These are phyloP conservation scores for Etheostoma cragini DNA, from an alignment of 2,113 vertebrate genomes.

Conservation along the genomic window DNA sequence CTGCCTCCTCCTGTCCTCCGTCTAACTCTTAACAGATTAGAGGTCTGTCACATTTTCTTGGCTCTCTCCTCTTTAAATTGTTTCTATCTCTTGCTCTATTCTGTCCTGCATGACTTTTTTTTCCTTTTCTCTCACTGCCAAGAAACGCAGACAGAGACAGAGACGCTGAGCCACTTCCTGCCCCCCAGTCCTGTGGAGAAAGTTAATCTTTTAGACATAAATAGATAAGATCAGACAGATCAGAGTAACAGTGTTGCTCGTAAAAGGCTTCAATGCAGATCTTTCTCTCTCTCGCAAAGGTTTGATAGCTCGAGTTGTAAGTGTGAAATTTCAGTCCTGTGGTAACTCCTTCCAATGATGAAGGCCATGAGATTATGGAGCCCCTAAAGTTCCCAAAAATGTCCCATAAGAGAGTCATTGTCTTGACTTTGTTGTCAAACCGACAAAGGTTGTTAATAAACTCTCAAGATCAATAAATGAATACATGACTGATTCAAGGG, in stretches of 20 bases:
- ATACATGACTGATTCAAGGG: background rate
- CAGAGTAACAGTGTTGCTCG: background rate
- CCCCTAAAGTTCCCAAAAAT: background rate
- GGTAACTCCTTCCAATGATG: background rate
- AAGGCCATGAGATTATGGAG: background rate
- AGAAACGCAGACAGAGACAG: constrained; percentile 53
- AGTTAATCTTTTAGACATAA: constrained; percentile 58
- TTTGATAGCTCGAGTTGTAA: background rate
- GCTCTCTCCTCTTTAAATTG: constrained; percentile 7
- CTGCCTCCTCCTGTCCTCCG: background rate
- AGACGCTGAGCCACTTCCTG: constrained; percentile 64
- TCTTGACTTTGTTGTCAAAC: background rate
- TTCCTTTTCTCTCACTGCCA: constrained; percentile 39
- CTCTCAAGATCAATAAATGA: background rate
- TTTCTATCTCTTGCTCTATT: background rate
- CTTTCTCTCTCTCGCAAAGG: background rate
- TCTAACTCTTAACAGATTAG: constrained; percentile 18
- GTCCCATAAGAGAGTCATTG: background rate
- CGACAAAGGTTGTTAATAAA: background rate
- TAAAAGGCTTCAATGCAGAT: constrained; percentile 7
- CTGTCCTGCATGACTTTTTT: background rate
- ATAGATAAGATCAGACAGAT: constrained; percentile 56
- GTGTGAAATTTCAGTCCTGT: background rate
- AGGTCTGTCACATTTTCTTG: constrained; percentile 8
- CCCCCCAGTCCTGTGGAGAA: constrained; percentile 45